Base-by-base conservation (phyloP, 1,140 invertebrate genomes). In the Scaptodrosophila lebanonensis region DNA sequence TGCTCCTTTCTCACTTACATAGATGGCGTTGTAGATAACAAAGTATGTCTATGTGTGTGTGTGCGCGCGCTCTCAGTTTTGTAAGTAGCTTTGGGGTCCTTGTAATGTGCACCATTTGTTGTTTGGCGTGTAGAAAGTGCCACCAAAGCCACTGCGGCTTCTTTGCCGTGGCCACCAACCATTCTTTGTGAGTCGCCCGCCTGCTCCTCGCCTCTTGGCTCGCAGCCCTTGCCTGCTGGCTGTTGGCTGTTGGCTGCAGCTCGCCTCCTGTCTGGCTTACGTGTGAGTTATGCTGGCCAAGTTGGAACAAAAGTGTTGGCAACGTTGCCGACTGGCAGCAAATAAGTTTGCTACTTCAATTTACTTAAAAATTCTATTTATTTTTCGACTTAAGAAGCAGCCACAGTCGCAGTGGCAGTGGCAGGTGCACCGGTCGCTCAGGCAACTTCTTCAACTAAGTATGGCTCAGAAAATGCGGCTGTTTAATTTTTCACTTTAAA, bases 361-460 rank as follows among this genome's bases (percentile, higher is more conserved):
- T 77, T 79, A 77, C 73, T 77, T 77, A 61, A 72, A 77, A 77
- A 77, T 77, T 77, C 73, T 68, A 77, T 72, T 77, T 79, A 79
- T 61, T 77, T 79, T 79, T 53, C 39, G 30, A 50, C 40, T 61
- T 56, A 75, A 62, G 70, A 57, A 76, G 56, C 43, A 12, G 15
- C n/a, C n/a, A n/a, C n/a, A n/a, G n/a, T n/a, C n/a, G n/a, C 22
- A 25, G 3, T 25, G 22, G 22, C 22, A 8, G 22, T 8, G 8
- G 22, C 22, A 3, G 8, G 22, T n/a, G 22, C 22, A 25, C 3
- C 22, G 3, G 3, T 25, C 3, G 8, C 22, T 25, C 22, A 25
- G 22, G 22, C 8, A n/a, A n/a, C n/a, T n/a, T n/a, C n/a, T n/a
- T n/a, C n/a, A n/a, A n/a, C n/a, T n/a, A n/a, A n/a, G n/a, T n/a